Percentiles rank a stretch among this genome's conserved stretches.
phyloP scores from a whole-genome alignment of 92 coral and sea anemone genomes.

The Zoanthus gigantus region DNA sequence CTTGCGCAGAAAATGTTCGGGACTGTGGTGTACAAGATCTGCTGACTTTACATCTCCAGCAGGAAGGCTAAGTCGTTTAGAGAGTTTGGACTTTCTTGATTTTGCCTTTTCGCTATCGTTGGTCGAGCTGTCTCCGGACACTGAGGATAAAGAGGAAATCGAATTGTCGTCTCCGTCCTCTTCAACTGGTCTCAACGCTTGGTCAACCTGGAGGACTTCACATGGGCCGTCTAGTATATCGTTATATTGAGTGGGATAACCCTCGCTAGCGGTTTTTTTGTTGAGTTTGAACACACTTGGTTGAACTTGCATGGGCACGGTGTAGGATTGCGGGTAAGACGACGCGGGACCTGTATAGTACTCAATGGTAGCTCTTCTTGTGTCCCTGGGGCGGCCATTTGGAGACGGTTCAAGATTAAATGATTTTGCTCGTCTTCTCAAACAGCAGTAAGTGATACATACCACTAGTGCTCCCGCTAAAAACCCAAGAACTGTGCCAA shows the following conservation, averaged over 20 bases:
- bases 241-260: conserved; percentile 13
- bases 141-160: neutral
- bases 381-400: conserved; percentile 42
- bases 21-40: conserved; percentile 75
- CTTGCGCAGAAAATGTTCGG: conserved; percentile 65
- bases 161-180: conserved; percentile 52
- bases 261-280: conserved; percentile 51
- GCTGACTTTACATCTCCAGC: conserved; percentile 46
- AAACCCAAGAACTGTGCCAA: conserved; percentile 83
- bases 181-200: conserved; percentile 63
- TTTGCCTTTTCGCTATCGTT: conserved; percentile 46
- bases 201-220: conserved; percentile 69
- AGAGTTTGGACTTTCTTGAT: conserved; percentile 61
- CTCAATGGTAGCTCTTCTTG: conserved; percentile 71
- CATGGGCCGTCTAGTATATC: conserved; percentile 57
- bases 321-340: conserved; percentile 60
- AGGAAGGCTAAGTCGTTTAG: conserved; percentile 78
- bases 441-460: conserved; percentile 56
- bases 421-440: conserved; percentile 65
- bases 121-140: conserved; percentile 27
- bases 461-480: conserved; percentile 79
- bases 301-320: conserved; percentile 82
- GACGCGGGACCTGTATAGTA: conserved; percentile 67
- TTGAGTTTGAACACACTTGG: conserved; percentile 77
- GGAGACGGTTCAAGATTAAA: conserved; percentile 44